Evolutionary conservation across 2,113 vertebrate genomes (phyloP), one percentile per base, ranked within the genome.

Genomic region (Mormyrus lacerda): DNA sequence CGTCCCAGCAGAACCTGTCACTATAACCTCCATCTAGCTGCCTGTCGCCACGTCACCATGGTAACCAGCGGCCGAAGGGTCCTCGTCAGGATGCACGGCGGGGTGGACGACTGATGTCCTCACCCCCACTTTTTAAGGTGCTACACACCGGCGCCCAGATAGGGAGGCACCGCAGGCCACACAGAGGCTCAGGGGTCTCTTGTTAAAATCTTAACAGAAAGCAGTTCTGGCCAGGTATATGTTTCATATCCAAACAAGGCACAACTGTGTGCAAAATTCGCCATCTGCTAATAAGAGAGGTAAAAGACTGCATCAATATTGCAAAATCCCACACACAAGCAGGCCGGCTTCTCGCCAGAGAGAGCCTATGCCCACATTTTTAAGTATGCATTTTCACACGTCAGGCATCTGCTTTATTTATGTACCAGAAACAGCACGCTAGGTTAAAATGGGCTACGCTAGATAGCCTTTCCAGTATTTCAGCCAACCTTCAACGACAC

Each of bases 41-140:
- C 48, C 79, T 76, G 55, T 73, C 79, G 19, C 84, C 35, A 9
- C 3, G 44, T 90, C 51, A 19, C 90, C 45, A 87, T 87, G 50
- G 90, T 17, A 84, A 90, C 84, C 55, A 42, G 53, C 1, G 9
- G 31, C 55, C 1, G 17, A 11, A 65, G 53, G 17, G 51, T 19
- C 4, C 21, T 58, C 51, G 17, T 58, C 15, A 17, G 17, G 53
- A 87, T 13, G 86, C 17, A 11, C 21, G 27, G 21, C 1, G 35
- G 31, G 21, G 39, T 44, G 53, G 31, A 24, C 39, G 24, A n/a
- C n/a, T 65, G 39, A 87, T 1, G 55, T 44, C 53, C 35, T 45
- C 35, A 1, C 35, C 8, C 31, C 15, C n/a, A 24, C 15, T 48
- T 13, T n/a, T n/a, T 50, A 45, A 85, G 11, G 8, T 45, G n/a